These are phyloP conservation scores for Montipora capitata DNA, from an alignment of 92 coral and sea anemone genomes.

Conservation along the genomic window DNA sequence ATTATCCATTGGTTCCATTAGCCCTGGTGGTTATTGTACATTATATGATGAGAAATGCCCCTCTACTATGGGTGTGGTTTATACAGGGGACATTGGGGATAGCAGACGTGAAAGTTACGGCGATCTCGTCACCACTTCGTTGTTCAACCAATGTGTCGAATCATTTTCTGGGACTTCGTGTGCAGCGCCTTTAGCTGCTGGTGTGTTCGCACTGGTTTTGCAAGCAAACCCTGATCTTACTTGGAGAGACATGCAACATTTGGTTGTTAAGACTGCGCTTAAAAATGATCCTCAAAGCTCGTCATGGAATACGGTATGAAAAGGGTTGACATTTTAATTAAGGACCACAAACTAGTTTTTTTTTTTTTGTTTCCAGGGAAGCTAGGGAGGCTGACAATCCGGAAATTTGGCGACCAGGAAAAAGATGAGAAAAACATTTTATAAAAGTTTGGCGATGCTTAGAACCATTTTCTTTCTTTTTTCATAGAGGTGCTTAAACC, in stretches of 20 bases:
- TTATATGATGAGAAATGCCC: slow-evolving; percentile 82
- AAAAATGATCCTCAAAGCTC: slow-evolving; percentile 68
- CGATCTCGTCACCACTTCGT: slow-evolving; percentile 74
- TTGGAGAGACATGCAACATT: slow-evolving; percentile 88
- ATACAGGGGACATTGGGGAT: slow-evolving; percentile 71
- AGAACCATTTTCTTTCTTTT: no score
- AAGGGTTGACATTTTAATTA: no score
- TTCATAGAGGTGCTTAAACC: no score
- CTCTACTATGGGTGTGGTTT: slow-evolving; percentile 80
- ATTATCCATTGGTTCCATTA: slow-evolving; percentile 75
- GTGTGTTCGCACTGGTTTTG: slow-evolving; percentile 79
- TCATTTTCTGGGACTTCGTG: slow-evolving; percentile 70
- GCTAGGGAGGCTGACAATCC: no score
- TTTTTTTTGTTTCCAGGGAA: no score
- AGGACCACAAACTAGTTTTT: no score
- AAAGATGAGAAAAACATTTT: no score
- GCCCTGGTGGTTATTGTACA: slow-evolving; percentile 72
- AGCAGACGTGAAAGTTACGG: slow-evolving; percentile 12
- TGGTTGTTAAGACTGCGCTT: slow-evolving; percentile 74
- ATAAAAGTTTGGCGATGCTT: no score
- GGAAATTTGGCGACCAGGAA: no score
- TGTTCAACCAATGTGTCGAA: slow-evolving; percentile 62
- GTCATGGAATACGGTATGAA: slow-evolving; percentile 71
- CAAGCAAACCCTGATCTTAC: slow-evolving; percentile 84
- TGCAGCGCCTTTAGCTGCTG: slow-evolving; percentile 87